Evolutionary conservation across 2,113 vertebrate genomes (phyloP), one percentile per base, ranked within the genome.

Genomic region (Rattus norvegicus): DNA sequence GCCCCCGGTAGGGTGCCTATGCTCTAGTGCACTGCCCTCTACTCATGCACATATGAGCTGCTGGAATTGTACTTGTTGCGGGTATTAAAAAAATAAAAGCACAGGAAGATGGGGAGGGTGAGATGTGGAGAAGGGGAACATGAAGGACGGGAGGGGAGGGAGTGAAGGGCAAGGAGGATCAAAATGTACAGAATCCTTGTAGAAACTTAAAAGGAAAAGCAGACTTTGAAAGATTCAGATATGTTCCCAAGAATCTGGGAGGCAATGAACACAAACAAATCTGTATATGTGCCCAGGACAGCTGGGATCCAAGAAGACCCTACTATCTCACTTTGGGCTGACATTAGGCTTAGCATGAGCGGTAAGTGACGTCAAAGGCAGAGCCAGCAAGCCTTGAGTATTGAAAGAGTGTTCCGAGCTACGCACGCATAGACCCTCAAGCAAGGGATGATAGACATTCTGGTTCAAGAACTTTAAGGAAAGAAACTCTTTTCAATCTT

Each of bases 191-290:
- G 28, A 33, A 36, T 49, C 20, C 10, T 22, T 36, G 43, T 49
- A 63, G 39, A 76, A 22, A 43, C 26, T 59, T 89, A 75, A 95
- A 91, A 91, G 28, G 49, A 73, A 84, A 91, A 84, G 49, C 5
- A 8, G 24, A 24, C n/a, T 92, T 65, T 90, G 52, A 77, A 81
- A 81, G 61, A 47, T 83, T 92, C 36, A 76, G 86, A 70, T 33
- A 61, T 56, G 87, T 54, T 95, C 16, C 59, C 90, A 69, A 86
- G 91, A 91, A 92, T 87, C 30, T 88, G 86, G 39, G 95, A 84
- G 9, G 86, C 65, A 75, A 81, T 17, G 26, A 67, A 92, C 28
- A 69, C 33, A 19, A 92, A 76, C 39, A 81, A 54, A 54, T 16
- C 16, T 92, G 49, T 70, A 39, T 47, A 12, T 47, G 65, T 39